Conservation (phyloP, 2,888 invertebrate species). For the Monochamus alternatus region DNA sequence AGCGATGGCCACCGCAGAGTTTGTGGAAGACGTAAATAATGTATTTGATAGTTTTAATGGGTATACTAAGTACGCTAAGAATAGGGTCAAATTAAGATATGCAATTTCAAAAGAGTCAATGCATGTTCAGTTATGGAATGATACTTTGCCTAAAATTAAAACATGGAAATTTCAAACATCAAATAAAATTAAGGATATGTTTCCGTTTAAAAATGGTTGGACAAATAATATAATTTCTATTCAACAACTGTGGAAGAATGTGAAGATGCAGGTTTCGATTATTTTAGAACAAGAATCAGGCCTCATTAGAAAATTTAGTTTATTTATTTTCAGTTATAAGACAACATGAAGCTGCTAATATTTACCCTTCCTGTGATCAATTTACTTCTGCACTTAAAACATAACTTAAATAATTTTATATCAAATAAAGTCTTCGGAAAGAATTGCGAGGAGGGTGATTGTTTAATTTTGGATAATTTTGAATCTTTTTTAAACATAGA, state of each 20-base stretch:
- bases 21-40: slow-evolving; percentile 39
- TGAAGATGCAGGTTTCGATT: slow-evolving; percentile 23
- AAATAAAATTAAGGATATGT: slow-evolving; percentile 2
- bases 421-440: not conserved
- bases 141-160: slow-evolving; percentile 18
- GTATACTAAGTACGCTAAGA: not conserved
- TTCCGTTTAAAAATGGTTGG: slow-evolving; percentile 35
- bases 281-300: slow-evolving; percentile 41
- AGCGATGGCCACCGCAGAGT: slow-evolving; percentile 45
- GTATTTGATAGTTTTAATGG: slow-evolving; percentile 45
- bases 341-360: slow-evolving; percentile 22
- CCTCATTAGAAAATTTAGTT: slow-evolving; percentile 38
- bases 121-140: slow-evolving; percentile 37
- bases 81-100: slow-evolving; percentile 35
- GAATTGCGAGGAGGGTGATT: not conserved
- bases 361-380: slow-evolving; percentile 25
- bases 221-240: slow-evolving; percentile 26
- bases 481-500: not conserved
- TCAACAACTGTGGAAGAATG: slow-evolving; percentile 22
- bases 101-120: slow-evolving; percentile 26
- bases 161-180: slow-evolving; percentile 33
- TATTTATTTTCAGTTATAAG: slow-evolving; percentile 30
- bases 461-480: not conserved
- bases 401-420: slow-evolving; percentile 14
- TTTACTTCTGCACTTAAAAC: slow-evolving; percentile 30